A percentile compares a stretch with the other conserved stretches of the same genome.
These are phyloP conservation scores for Catocala fraxini DNA, from an alignment of 2,888 invertebrate species.

Conservation along the genomic window DNA sequence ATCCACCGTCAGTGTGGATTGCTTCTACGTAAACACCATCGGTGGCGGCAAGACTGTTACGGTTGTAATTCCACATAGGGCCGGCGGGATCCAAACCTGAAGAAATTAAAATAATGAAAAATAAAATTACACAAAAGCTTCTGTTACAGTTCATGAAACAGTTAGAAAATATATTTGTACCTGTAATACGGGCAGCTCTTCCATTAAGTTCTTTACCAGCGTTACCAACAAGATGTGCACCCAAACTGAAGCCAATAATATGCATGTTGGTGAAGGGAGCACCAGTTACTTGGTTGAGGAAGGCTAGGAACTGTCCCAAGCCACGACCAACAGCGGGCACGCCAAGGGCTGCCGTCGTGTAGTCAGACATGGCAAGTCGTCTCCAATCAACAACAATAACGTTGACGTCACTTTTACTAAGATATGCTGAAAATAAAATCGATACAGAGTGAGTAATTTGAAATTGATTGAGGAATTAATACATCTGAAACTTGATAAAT, in stretches of 20 bases:
- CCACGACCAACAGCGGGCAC: constrained; percentile 66
- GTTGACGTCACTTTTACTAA: constrained; percentile 60
- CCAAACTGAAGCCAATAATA: constrained; percentile 77
- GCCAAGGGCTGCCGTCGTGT: constrained; percentile 60
- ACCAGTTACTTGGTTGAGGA: constrained; percentile 58
- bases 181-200: constrained; percentile 64
- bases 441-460: too few relatives aligned
- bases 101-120: neutral
- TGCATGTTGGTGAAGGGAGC: constrained; percentile 61
- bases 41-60: constrained; percentile 48
- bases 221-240: constrained; percentile 74
- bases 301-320: constrained; percentile 70
- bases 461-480: too few relatives aligned
- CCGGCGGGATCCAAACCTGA: constrained; percentile 65
- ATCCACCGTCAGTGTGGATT: constrained; percentile 61
- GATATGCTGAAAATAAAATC: constrained; percentile 53
- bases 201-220: constrained; percentile 65
- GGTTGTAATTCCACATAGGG: constrained; percentile 60
- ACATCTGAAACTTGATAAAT: too few relatives aligned
- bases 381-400: constrained; percentile 74
- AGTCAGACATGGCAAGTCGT: constrained; percentile 52
- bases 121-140: neutral
- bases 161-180: constrained; percentile 40
- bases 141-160: too few relatives aligned
- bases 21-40: constrained; percentile 72